Evolutionary conservation across 2,888 invertebrate genomes (phyloP).

Genomic region (Nasonovia ribisnigri): DNA sequence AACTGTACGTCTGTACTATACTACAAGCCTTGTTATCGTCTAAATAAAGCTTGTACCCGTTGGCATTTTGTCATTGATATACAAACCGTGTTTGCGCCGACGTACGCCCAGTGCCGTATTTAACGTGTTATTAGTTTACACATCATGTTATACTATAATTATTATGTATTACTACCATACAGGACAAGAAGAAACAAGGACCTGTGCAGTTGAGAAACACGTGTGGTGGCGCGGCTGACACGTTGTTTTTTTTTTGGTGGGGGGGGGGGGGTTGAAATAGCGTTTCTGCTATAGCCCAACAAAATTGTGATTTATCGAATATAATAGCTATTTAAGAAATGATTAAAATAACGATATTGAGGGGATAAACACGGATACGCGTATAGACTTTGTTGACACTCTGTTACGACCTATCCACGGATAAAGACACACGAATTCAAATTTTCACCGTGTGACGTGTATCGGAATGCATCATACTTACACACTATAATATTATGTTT

Average conservation of each 20-base stretch:
- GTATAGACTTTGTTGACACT: background rate
- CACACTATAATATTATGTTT: background rate
- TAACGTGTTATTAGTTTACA: background rate
- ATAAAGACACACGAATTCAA: background rate
- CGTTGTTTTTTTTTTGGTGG: background rate
- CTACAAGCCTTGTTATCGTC: constrained; percentile 30
- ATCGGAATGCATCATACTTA: background rate
- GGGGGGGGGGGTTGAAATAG: background rate
- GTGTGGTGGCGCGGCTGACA: background rate
- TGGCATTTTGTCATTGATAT: constrained; percentile 39
- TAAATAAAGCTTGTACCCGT: constrained; percentile 26
- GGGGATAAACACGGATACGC: background rate
- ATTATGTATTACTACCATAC: background rate
- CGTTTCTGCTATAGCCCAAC: background rate
- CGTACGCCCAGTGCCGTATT: background rate
- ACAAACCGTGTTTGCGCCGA: background rate
- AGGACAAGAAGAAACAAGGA: background rate
- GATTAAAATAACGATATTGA: background rate
- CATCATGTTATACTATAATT: background rate
- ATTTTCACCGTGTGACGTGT: background rate
- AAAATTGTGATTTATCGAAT: background rate
- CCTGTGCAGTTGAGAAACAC: background rate
- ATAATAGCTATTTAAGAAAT: background rate
- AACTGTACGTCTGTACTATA: too few species aligned
- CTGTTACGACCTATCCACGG: background rate